phyloP scores from a whole-genome alignment of 2,888 invertebrate species.

The Laothoe populi region DNA sequence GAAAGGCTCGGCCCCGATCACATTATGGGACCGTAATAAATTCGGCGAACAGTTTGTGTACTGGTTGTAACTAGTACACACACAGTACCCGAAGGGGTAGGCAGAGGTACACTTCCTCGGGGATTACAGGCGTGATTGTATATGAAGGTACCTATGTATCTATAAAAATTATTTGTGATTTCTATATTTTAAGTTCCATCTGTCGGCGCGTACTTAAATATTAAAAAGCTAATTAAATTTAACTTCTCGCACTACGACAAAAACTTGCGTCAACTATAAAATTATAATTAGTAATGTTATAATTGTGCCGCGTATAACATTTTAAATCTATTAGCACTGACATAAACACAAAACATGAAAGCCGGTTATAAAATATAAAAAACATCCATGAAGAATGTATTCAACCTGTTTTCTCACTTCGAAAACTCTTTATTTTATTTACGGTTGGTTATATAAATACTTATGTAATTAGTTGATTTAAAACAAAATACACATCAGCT shows the following conservation, averaged over 20 bases:
- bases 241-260: not conserved
- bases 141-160: no score
- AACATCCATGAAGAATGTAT: conserved; percentile 5
- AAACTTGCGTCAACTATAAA: conserved; percentile 12
- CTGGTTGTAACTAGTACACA: no score
- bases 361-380: not conserved
- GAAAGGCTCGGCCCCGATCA: no score
- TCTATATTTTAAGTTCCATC: not conserved
- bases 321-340: conserved; percentile 25
- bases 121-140: no score
- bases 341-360: conserved; percentile 13
- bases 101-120: no score
- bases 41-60: no score
- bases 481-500: no score
- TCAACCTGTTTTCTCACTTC: conserved; percentile 2
- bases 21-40: no score
- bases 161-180: no score
- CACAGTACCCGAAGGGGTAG: no score
- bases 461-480: not conserved
- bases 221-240: not conserved
- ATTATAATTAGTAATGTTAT: conserved; percentile 24
- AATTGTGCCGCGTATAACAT: conserved; percentile 6
- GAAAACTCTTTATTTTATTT: not conserved
- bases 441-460: not conserved
- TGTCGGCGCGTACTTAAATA: not conserved